Percentiles rank a stretch among this genome's conserved stretches.
These are phyloP conservation scores for Ornithoptera alexandrae DNA, from an alignment of 2,888 invertebrate genomes.

Conservation along the genomic window DNA sequence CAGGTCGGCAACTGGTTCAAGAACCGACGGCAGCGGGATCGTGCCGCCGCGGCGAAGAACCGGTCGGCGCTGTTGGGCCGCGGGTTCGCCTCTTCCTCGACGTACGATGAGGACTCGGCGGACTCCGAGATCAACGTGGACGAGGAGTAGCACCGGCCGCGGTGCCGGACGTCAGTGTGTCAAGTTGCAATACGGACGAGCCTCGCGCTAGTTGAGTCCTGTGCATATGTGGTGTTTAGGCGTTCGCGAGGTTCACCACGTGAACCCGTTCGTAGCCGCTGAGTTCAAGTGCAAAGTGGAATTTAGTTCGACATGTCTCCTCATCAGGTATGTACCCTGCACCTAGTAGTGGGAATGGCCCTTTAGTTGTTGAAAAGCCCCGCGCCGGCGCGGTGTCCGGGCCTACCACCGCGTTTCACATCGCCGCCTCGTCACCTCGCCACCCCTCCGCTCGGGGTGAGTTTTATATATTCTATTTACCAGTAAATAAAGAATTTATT, in stretches of 20 bases:
- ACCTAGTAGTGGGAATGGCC: too few relatives aligned
- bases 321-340: conserved; percentile 23
- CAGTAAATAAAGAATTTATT: conserved; percentile 66
- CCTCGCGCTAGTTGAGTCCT: background rate
- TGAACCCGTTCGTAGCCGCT: too few relatives aligned
- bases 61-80: conserved; percentile 85
- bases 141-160: conserved; percentile 63
- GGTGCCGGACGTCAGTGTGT: conserved; percentile 44
- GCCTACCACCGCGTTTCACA: too few relatives aligned
- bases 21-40: conserved; percentile 97
- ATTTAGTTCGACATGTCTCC: conserved; percentile 36
- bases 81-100: conserved; percentile 75
- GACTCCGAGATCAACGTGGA: conserved; percentile 78
- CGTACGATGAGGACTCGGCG: conserved; percentile 75
- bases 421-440: too few relatives aligned
- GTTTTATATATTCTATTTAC: conserved; percentile 50
- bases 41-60: conserved; percentile 98
- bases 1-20: conserved; percentile 99
- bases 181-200: conserved; percentile 52
- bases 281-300: conserved; percentile 44
- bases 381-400: too few relatives aligned
- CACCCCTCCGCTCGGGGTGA: too few relatives aligned
- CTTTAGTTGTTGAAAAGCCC: too few relatives aligned
- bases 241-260: too few relatives aligned
- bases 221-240: too few relatives aligned